A percentile compares a stretch with the other conserved stretches of the same genome.
These are phyloP conservation scores for Myiagra hebetior DNA, from an alignment of 2,113 vertebrate genomes.

Conservation along the genomic window DNA sequence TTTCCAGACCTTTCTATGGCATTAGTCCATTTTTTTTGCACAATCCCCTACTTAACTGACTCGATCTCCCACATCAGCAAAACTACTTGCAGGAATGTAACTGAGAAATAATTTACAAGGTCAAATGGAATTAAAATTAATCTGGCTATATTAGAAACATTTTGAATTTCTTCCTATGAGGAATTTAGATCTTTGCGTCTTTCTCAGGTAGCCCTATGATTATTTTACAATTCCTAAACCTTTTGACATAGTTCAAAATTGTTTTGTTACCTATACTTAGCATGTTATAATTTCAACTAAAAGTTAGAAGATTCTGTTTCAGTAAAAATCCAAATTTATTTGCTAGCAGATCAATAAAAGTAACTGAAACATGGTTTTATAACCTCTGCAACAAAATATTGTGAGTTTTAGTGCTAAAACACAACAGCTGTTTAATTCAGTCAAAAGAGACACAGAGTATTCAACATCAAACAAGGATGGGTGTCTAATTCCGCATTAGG, in stretches of 20 bases:
- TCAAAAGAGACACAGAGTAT: not conserved
- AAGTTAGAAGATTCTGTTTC: not conserved
- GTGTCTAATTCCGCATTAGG: not conserved
- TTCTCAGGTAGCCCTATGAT: not conserved
- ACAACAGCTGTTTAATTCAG: not conserved
- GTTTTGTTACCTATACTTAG: not conserved
- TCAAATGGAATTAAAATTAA: not conserved
- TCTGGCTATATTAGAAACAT: not conserved
- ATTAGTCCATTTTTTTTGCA: not conserved
- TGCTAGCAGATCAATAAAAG: not conserved
- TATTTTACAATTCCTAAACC: not conserved
- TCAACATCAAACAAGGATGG: not conserved
- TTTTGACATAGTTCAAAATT: not conserved
- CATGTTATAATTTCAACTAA: not conserved
- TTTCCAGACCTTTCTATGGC: not conserved
- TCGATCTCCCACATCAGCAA: not conserved
- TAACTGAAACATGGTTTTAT: not conserved
- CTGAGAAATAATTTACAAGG: not conserved
- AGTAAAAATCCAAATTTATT: not conserved
- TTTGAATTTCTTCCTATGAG: not conserved
- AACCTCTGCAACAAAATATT: not conserved
- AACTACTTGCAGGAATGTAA: not conserved
- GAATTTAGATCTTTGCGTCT: not conserved
- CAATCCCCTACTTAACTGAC: not conserved
- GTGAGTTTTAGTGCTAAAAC: not conserved